Evolutionary conservation across 2,797 vertebrate species (phyloP).

Genomic region (Cephalopachus bancanus): DNA sequence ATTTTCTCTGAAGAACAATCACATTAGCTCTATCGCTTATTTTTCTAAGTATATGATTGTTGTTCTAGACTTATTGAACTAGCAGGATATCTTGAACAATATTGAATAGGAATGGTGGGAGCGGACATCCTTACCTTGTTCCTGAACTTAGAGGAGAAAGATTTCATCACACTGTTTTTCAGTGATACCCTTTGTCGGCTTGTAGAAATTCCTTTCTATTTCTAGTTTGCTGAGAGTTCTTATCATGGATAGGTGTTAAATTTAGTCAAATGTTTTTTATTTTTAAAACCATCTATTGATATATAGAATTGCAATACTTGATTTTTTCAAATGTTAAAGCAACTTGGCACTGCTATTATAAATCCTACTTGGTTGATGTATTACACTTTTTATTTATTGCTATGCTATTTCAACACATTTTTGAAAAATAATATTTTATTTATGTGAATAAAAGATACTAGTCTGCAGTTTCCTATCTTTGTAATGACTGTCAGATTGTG

Average conservation of each 20-base stretch:
- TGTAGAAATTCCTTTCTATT: not conserved
- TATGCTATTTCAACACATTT: not conserved
- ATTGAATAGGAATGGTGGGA: accelerated
- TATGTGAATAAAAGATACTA: not conserved
- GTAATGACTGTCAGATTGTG: not conserved
- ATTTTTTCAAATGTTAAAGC: conserved; percentile 17
- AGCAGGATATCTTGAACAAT: not conserved
- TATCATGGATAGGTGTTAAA: not conserved
- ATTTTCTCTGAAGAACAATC: not conserved
- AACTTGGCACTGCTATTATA: not conserved
- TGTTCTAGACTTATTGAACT: not conserved
- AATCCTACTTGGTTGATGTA: not conserved
- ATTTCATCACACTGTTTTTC: not conserved
- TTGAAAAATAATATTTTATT: not conserved
- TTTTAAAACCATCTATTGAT: not conserved
- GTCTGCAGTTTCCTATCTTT: not conserved
- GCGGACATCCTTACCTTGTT: not conserved
- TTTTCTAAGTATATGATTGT: not conserved
- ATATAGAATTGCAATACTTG: not conserved
- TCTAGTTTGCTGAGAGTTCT: not conserved
- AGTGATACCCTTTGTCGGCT: not conserved
- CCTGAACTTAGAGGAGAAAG: not conserved
- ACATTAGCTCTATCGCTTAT: not conserved
- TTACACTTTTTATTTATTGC: not conserved
- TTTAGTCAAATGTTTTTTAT: not conserved